These are phyloP conservation scores for Phrynocephalus vlangalii DNA, from an alignment of 2,797 vertebrate species.

Conservation along the genomic window DNA sequence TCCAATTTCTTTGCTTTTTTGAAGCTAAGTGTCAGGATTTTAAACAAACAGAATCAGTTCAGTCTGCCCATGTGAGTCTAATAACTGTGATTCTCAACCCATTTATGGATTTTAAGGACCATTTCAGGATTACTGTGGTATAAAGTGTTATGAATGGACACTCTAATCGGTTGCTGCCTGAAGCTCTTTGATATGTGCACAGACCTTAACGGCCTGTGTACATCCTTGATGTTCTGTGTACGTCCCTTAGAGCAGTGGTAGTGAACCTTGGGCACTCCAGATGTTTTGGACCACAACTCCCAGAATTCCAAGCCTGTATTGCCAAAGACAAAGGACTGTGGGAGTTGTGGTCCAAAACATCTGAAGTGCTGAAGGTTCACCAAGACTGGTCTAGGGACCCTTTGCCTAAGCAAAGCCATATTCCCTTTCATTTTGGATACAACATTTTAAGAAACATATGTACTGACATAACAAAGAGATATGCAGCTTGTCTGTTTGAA, in stretches of 20 bases:
- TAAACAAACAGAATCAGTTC: background rate
- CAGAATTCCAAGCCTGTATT: too few relatives aligned
- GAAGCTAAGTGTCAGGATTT: conserved; percentile 7
- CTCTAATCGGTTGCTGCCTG: background rate
- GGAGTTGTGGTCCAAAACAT: too few relatives aligned
- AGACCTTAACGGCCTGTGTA: background rate
- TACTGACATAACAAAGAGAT: background rate
- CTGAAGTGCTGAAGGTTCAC: too few relatives aligned
- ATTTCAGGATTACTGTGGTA: background rate
- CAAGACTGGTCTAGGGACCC: background rate
- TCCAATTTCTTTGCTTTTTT: background rate
- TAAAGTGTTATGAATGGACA: background rate
- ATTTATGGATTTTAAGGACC: background rate
- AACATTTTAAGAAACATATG: background rate
- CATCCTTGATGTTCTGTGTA: background rate
- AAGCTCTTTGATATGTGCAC: background rate
- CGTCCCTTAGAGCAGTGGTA: background rate
- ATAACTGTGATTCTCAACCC: background rate
- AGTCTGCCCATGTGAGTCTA: conserved; percentile 9
- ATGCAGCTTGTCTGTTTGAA: background rate
- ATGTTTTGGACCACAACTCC: too few relatives aligned
- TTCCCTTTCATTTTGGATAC: background rate
- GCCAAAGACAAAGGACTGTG: too few relatives aligned
- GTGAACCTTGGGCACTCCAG: too few relatives aligned
- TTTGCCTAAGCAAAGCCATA: background rate